phyloP scores from a whole-genome alignment of 2,113 vertebrate genomes.

The Corythornis madagascariensis region DNA sequence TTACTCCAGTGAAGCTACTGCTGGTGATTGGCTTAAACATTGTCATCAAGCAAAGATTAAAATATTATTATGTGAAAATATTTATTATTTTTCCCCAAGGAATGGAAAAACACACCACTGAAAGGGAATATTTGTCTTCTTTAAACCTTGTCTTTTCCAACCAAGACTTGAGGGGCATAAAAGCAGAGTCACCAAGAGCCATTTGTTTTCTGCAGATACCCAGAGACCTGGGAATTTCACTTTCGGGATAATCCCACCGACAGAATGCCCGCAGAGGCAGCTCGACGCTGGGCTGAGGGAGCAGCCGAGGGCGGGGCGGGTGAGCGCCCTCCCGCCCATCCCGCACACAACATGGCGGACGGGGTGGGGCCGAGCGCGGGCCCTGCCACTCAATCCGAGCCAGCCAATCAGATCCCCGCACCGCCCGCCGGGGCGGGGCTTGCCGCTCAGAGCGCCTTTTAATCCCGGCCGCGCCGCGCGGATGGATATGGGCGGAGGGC shows the following conservation, averaged over 20 bases:
- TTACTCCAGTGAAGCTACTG: no score
- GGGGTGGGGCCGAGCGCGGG: accelerated
- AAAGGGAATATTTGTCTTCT: no score
- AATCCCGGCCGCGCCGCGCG: neutral
- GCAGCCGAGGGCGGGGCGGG: neutral
- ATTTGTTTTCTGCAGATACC: neutral
- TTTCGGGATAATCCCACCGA: neutral
- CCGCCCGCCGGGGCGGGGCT: neutral
- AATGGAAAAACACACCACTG: no score
- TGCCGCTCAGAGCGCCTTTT: accelerated
- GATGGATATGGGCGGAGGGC: neutral
- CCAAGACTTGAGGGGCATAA: neutral
- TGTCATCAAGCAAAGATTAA: no score
- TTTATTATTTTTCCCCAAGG: no score
- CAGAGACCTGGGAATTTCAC: accelerated
- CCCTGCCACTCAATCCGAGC: accelerated
- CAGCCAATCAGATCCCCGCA: neutral
- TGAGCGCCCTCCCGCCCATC: accelerated
- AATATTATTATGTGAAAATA: no score
- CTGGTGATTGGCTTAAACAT: no score
- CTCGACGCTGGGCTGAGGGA: neutral
- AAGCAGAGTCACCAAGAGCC: neutral
- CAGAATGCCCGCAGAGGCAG: neutral
- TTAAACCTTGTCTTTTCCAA: neutral
- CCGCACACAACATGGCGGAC: neutral